Conservation (phyloP, 1,140 invertebrate genomes). For the Apis cerana region DNA sequence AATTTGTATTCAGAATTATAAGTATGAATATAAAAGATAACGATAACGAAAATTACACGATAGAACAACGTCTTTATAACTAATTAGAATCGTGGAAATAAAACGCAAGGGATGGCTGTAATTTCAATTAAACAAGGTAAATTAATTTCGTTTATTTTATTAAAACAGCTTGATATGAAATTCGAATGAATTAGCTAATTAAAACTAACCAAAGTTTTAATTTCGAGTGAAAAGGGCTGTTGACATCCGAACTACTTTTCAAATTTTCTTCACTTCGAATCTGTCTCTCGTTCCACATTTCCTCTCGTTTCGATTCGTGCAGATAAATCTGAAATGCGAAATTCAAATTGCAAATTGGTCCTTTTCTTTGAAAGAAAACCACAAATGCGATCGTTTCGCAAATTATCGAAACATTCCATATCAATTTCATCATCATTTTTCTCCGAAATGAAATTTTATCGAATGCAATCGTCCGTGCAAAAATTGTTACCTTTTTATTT, state of each 20-base stretch:
- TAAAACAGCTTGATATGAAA: no score
- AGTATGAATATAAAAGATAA: background rate
- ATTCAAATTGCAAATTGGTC: background rate
- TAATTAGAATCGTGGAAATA: no score
- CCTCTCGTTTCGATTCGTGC: background rate
- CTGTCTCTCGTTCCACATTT: background rate
- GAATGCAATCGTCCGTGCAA: no score
- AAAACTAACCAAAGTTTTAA: background rate
- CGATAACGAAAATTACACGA: background rate
- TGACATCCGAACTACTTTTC: background rate
- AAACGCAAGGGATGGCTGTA: no score
- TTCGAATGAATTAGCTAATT: background rate
- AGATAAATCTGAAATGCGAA: background rate
- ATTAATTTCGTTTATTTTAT: background rate
- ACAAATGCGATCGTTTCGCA: background rate
- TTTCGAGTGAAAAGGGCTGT: background rate
- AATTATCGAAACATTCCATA: background rate
- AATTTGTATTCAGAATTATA: no score
- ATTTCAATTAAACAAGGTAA: background rate
- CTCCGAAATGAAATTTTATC: no score
- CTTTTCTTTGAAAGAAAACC: background rate
- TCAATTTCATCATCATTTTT: background rate
- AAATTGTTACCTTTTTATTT: no score
- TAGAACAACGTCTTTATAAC: no score
- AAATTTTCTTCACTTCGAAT: background rate